Conservation (phyloP, 2,113 vertebrate genomes). For the Melanotaenia duboulayi region DNA sequence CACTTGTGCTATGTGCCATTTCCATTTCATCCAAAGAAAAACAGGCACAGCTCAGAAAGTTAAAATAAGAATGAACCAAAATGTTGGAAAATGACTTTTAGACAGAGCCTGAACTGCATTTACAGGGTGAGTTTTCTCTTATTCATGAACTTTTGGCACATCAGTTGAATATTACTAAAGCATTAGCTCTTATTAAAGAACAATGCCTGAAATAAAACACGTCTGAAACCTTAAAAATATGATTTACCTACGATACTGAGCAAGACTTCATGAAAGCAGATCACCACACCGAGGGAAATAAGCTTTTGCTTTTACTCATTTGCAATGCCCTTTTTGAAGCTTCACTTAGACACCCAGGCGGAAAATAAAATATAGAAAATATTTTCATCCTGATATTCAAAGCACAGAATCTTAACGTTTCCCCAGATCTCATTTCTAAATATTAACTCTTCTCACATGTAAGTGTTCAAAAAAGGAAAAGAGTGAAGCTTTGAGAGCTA, state of each 20-base stretch:
- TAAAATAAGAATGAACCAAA: neutral
- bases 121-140: neutral
- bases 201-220: neutral
- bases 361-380: neutral
- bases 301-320: neutral
- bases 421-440: neutral
- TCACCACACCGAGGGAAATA: too few relatives aligned
- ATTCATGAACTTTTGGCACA: too few relatives aligned
- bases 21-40: too few relatives aligned
- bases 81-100: neutral
- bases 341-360: neutral
- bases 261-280: neutral
- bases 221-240: neutral
- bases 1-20: too few relatives aligned
- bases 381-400: neutral
- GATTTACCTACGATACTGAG: rapidly evolving
- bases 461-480: neutral
- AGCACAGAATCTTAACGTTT: neutral
- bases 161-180: too few relatives aligned
- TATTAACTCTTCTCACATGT: neutral
- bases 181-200: neutral
- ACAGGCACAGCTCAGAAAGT: too few relatives aligned
- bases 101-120: neutral
- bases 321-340: neutral
- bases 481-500: neutral